Evolutionary conservation across 2,113 vertebrate species (phyloP), one percentile per base, ranked within the genome.

Genomic region (Cichladusa arquata): DNA sequence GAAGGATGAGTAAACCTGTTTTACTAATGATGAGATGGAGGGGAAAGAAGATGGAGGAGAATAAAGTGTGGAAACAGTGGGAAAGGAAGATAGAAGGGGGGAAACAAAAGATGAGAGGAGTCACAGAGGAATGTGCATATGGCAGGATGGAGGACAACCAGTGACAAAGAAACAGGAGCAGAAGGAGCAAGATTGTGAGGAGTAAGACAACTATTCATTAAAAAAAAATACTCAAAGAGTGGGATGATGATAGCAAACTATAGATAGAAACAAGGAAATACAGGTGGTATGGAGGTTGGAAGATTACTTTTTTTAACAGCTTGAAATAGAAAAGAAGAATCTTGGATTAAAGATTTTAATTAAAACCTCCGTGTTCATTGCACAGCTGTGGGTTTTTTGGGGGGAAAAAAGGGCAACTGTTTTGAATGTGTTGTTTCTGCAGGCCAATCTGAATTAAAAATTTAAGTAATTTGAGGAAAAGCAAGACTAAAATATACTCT

Each of bases 401-500:
- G 1, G 40, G 29, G 11, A 0, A 1, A 7, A 25, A 58, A 61
- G 61, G 14, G 34, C 54, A 47, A 47, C 69, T 93, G 36, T 36
- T 93, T 74, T 61, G 73, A 86, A 64, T 74, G 8, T 83, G 40
- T 88, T 93, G 50, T 40, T 88, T 80, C 76, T 73, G n/a, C 66
- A 89, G 67, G 57, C 70, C 69, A 67, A 19, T 93, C 62, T 92
- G 67, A 95, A 83, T 93, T 77, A 34, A 86, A 97, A 88, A 79
- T 29, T 38, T 11, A 70, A 50, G 79, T 92, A 95, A 93, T 93
- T 92, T 85, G 71, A 91, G 74, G 40, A 94, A 80, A 94, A 91
- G 58, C 42, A 16, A 94, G 88, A 92, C 81, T 95, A 86, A 95
- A 95, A 94, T 88, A 47, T 22, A 12, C 78, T 81, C 14, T 87